These are phyloP conservation scores for Enteromius fasciolatus DNA, from an alignment of 2,797 vertebrate genomes.

Conservation along the genomic window DNA sequence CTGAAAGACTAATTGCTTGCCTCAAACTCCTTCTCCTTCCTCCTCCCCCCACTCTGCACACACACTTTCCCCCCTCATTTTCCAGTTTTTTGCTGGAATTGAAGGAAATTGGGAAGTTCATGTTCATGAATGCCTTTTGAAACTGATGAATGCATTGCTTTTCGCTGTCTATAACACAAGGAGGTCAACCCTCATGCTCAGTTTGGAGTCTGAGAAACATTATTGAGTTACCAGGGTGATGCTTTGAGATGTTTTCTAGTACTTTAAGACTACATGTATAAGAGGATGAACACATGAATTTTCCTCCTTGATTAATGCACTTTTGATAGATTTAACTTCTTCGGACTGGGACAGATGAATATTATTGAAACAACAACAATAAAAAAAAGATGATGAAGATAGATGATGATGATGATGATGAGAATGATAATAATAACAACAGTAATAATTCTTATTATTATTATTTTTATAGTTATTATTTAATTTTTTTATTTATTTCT, in stretches of 20 bases:
- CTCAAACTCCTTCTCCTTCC: slow-evolving; percentile 61
- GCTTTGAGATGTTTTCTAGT: not conserved
- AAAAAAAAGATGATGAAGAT: not conserved
- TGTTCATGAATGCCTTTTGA: not conserved
- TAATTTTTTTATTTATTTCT: no score
- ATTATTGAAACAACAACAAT: not conserved
- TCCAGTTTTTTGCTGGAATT: slow-evolving; percentile 8
- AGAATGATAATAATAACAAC: not conserved
- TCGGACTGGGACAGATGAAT: not conserved
- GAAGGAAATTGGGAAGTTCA: slow-evolving; percentile 16
- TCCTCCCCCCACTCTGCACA: slow-evolving; percentile 43
- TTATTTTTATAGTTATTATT: not conserved
- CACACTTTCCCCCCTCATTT: slow-evolving; percentile 4
- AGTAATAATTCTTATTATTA: not conserved
- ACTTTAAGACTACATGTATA: not conserved
- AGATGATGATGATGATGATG: no score
- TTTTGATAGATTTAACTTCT: no score
- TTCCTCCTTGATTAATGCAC: not conserved
- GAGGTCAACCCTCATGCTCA: not conserved
- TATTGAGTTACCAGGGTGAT: not conserved
- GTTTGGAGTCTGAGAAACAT: not conserved
- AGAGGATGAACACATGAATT: not conserved
- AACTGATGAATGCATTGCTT: not conserved
- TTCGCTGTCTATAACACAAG: slow-evolving; percentile 6
- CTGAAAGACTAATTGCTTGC: slow-evolving; percentile 68